A percentile compares a stretch with the other conserved stretches of the same genome.
These are phyloP conservation scores for Acanthacorydalis orientalis DNA, from an alignment of 2,888 invertebrate genomes.

Conservation along the genomic window DNA sequence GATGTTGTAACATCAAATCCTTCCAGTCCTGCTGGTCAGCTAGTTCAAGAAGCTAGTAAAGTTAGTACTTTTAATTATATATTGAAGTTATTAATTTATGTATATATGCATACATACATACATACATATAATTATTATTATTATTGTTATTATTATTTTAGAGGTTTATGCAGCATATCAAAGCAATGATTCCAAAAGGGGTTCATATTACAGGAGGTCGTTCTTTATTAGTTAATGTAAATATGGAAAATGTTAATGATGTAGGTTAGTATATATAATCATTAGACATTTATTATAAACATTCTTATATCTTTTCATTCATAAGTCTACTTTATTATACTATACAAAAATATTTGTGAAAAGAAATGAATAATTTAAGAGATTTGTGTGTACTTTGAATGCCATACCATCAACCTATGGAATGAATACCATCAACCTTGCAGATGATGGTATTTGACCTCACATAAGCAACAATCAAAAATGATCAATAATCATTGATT, in stretches of 20 bases:
- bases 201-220: constrained; percentile 24
- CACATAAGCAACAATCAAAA: too few species aligned
- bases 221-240: constrained; percentile 18
- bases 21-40: constrained; percentile 15
- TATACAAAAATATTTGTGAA: neutral
- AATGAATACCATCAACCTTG: too few species aligned
- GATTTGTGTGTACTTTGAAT: too few species aligned
- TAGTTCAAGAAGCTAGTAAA: constrained; percentile 16
- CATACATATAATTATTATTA: neutral
- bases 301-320: neutral
- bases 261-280: constrained; percentile 9
- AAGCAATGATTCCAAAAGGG: constrained; percentile 19
- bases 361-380: too few species aligned
- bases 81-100: neutral
- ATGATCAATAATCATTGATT: too few species aligned
- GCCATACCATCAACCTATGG: too few species aligned
- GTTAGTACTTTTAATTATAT: constrained; percentile 3
- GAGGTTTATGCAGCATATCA: constrained; percentile 20
- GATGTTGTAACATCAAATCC: constrained; percentile 25
- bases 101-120: neutral
- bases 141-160: constrained; percentile 5
- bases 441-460: too few species aligned
- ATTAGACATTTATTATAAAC: neutral
- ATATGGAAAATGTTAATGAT: constrained; percentile 15
- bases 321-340: neutral